Evolutionary conservation across 2,113 vertebrate genomes (phyloP).

Genomic region (Cricetomys ansorgei): DNA sequence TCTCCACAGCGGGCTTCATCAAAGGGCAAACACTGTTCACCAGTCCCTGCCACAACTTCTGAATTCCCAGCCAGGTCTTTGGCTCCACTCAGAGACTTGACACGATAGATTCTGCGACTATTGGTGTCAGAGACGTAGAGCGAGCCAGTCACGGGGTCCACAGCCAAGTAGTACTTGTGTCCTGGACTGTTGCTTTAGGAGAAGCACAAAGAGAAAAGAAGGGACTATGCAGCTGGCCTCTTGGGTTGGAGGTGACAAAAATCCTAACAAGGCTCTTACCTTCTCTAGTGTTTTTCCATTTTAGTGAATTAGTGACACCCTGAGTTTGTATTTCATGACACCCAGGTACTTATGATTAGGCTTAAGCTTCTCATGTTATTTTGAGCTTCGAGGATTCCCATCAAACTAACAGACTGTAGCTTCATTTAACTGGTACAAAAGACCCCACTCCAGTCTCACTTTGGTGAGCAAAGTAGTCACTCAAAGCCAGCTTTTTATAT

Average conservation of each 20-base stretch:
- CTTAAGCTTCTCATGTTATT: neutral
- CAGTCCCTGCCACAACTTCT: constrained; percentile 97
- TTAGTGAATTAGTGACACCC: constrained; percentile 84
- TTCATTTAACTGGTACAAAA: neutral
- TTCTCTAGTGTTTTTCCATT: constrained; percentile 62
- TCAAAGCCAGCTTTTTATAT: neutral
- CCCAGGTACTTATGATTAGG: constrained; percentile 65
- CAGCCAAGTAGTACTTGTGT: constrained; percentile 99
- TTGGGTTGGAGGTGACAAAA: neutral
- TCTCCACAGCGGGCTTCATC: constrained; percentile 97
- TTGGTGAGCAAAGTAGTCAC: neutral
- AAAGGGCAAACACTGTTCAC: constrained; percentile 98
- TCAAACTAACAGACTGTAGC: neutral
- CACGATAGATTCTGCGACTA: constrained; percentile 94
- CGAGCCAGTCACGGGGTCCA: constrained; percentile 96
- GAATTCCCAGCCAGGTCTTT: constrained; percentile 95
- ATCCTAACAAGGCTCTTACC: neutral
- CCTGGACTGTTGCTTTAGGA: constrained; percentile 96
- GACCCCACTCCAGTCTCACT: neutral
- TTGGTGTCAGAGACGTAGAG: constrained; percentile 98
- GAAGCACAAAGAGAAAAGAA: constrained; percentile 73
- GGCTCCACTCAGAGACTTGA: constrained; percentile 92
- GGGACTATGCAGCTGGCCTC: constrained; percentile 46
- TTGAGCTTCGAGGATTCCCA: neutral
- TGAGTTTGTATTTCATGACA: constrained; percentile 47